These are phyloP conservation scores for Ennomos fuscantarius DNA, from an alignment of 2,888 invertebrate species.

Conservation along the genomic window DNA sequence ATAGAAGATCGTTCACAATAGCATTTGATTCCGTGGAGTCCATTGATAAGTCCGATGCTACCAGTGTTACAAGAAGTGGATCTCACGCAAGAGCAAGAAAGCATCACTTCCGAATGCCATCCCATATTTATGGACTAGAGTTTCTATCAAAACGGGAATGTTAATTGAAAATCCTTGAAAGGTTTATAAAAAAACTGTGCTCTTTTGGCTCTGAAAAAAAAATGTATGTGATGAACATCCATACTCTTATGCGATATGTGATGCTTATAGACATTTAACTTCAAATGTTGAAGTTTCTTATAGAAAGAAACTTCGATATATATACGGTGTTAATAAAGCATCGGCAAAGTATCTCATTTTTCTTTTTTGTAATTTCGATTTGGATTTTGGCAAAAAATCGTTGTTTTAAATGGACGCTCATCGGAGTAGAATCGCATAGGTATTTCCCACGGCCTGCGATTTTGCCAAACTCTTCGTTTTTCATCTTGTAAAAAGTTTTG, in stretches of 20 bases:
- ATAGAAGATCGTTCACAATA: constrained; percentile 78
- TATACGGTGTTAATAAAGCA: too few species aligned
- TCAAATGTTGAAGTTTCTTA: too few species aligned
- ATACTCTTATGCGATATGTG: too few species aligned
- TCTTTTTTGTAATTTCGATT: too few species aligned
- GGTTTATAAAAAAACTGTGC: constrained; percentile 13
- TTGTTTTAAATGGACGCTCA: too few species aligned
- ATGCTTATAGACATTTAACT: too few species aligned
- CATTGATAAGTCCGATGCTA: constrained; percentile 83
- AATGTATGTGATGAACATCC: not conserved
- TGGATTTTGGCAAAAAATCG: too few species aligned
- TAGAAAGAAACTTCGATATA: too few species aligned
- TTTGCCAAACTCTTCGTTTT: constrained; percentile 9
- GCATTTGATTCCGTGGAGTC: constrained; percentile 82
- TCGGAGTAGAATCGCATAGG: constrained; percentile 8
- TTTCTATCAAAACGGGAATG: constrained; percentile 37
- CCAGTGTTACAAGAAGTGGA: constrained; percentile 79
- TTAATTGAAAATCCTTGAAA: constrained; percentile 41
- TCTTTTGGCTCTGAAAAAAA: not conserved
- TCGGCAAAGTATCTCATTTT: too few species aligned
- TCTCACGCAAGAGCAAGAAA: constrained; percentile 65
- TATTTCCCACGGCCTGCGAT: constrained; percentile 30
- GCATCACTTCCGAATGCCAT: constrained; percentile 43
- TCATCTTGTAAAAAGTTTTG: not conserved
- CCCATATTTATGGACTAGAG: constrained; percentile 26